Evolutionary conservation across 2,113 vertebrate species (phyloP).

Genomic region (Corydoras sp.): DNA sequence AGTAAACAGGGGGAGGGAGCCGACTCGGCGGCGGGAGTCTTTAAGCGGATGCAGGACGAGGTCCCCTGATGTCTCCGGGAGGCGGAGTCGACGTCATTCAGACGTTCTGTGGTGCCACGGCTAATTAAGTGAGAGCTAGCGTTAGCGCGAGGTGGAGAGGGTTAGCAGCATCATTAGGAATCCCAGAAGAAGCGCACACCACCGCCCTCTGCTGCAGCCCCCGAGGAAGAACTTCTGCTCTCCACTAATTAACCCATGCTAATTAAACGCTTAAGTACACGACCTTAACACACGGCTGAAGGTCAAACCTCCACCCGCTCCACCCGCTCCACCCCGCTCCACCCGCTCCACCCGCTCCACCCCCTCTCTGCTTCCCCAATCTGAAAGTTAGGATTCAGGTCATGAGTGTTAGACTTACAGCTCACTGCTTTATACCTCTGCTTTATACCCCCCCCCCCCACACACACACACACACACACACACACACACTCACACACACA

Average conservation of each 20-base stretch:
- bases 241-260: constrained; percentile 31
- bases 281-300: constrained; percentile 21
- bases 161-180: constrained; percentile 44
- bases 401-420: no score
- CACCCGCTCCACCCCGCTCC: no score
- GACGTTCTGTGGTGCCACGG: constrained; percentile 30
- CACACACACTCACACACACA: no score
- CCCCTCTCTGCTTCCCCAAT: no score
- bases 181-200: constrained; percentile 29
- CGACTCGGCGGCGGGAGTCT: not conserved
- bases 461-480: no score
- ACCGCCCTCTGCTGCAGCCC: not conserved
- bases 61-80: constrained; percentile 45
- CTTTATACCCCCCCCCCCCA: no score
- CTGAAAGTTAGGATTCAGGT: no score
- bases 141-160: constrained; percentile 33
- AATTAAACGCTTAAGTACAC: constrained; percentile 30
- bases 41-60: constrained; percentile 36
- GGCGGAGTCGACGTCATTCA: constrained; percentile 1
- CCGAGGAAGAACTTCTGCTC: constrained; percentile 13
- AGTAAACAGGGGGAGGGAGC: constrained; percentile 50
- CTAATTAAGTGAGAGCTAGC: constrained; percentile 43
- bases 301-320: no score
- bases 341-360: no score
- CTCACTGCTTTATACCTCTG: no score